Percentiles rank a stretch among this genome's conserved stretches.
These are phyloP conservation scores for Clivina fossor DNA, from an alignment of 2,888 invertebrate genomes.

Conservation along the genomic window DNA sequence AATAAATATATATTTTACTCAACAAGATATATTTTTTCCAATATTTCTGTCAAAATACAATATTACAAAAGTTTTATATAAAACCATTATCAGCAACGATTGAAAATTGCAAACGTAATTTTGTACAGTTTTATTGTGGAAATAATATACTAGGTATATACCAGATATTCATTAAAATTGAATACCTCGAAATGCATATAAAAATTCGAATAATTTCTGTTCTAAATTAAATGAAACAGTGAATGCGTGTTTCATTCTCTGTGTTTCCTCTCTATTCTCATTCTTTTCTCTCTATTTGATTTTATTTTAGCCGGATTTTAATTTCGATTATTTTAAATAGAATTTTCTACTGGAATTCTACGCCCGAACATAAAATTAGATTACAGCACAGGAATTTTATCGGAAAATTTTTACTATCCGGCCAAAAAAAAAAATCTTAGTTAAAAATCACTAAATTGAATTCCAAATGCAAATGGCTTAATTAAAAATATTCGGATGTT, in stretches of 20 bases:
- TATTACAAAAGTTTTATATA: too few relatives aligned
- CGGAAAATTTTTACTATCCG: slow-evolving; percentile 7
- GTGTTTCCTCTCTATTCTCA: slow-evolving; percentile 4
- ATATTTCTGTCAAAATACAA: too few relatives aligned
- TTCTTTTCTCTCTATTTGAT: slow-evolving; percentile 19
- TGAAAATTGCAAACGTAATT: too few relatives aligned
- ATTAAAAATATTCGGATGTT: too few relatives aligned
- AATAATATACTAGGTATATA: too few relatives aligned
- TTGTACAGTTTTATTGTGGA: too few relatives aligned
- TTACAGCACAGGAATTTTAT: slow-evolving; percentile 23
- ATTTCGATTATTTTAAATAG: slow-evolving; percentile 25
- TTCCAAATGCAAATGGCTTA: too few relatives aligned
- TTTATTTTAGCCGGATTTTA: slow-evolving; percentile 24
- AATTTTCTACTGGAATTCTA: slow-evolving; percentile 20
- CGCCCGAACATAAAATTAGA: slow-evolving; percentile 2
- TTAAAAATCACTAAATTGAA: too few relatives aligned
- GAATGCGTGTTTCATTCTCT: slow-evolving; percentile 6
- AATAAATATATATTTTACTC: too few relatives aligned
- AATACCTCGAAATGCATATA: slow-evolving; percentile 4
- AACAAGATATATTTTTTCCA: too few relatives aligned
- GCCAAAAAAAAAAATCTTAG: background rate
- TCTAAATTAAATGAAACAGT: slow-evolving; percentile 5
- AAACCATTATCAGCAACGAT: too few relatives aligned
- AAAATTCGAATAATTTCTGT: slow-evolving; percentile 1
- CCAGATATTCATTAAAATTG: too few relatives aligned